Evolutionary conservation across 2,888 invertebrate species (phyloP).

Genomic region (Ferrisia virgata): DNA sequence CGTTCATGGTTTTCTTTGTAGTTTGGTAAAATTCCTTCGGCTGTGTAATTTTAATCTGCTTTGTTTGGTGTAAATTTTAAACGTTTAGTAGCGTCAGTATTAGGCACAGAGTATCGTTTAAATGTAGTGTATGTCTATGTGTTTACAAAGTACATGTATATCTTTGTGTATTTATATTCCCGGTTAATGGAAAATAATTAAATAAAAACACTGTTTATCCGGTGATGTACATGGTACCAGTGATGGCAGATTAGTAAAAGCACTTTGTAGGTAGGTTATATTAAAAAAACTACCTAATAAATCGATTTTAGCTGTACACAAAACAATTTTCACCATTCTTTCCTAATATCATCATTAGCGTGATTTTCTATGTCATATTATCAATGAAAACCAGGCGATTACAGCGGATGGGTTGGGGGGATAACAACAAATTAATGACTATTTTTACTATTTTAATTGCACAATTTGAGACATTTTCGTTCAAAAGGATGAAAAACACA

Average conservation of each 20-base stretch:
- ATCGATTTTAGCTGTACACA: not conserved
- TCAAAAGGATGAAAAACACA: too few relatives aligned
- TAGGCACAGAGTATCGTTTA: not conserved
- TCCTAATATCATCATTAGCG: not conserved
- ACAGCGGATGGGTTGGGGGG: too few relatives aligned
- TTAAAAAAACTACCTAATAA: not conserved
- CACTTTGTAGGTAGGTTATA: not conserved
- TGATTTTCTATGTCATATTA: too few relatives aligned
- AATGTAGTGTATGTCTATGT: not conserved
- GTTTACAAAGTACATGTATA: not conserved
- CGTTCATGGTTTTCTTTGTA: not conserved
- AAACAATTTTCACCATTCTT: not conserved
- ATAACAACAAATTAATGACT: too few relatives aligned
- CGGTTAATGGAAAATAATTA: conserved; percentile 10
- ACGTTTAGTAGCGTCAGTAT: not conserved
- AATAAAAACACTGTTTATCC: not conserved
- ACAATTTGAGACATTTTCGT: too few relatives aligned
- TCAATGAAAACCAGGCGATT: too few relatives aligned
- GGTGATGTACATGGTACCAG: too few relatives aligned
- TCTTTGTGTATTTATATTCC: not conserved
- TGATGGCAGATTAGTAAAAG: too few relatives aligned
- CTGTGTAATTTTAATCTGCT: not conserved
- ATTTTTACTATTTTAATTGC: too few relatives aligned
- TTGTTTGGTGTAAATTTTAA: not conserved
- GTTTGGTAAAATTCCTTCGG: not conserved